phyloP scores from a whole-genome alignment of 2,888 invertebrate genomes.

The Nomada hirtipes region DNA sequence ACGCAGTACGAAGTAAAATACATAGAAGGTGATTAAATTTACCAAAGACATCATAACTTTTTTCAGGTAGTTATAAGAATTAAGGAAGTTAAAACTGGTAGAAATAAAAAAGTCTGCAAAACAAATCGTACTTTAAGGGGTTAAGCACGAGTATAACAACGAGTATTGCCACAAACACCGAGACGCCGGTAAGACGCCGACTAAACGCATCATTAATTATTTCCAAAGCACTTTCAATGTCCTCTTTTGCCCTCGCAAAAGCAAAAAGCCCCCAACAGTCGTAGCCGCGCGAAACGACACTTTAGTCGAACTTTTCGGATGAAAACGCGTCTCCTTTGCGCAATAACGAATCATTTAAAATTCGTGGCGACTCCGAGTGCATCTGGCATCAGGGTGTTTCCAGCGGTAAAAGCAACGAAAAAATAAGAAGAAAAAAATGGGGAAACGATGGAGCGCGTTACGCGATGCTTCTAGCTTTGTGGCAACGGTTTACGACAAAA shows the following conservation, averaged over 20 bases:
- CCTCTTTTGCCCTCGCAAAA: background rate
- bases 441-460: conserved; percentile 35
- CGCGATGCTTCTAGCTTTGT: conserved; percentile 47
- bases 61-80: no score
- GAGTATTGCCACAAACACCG: no score
- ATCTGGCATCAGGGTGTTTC: conserved; percentile 6
- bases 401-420: conserved; percentile 20
- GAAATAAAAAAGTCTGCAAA: no score
- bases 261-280: background rate
- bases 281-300: background rate
- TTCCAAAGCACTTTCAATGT: background rate
- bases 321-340: conserved; percentile 11
- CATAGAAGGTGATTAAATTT: no score
- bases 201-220: conserved; percentile 7
- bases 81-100: no score
- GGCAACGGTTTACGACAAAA: conserved; percentile 54
- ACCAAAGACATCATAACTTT: no score
- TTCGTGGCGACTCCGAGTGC: conserved; percentile 23
- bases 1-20: no score
- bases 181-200: background rate
- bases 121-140: no score
- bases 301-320: background rate
- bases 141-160: no score
- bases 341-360: conserved; percentile 46
- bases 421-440: background rate